Evolutionary conservation across 2,113 vertebrate genomes (phyloP), one percentile per base, ranked within the genome.

Genomic region (Trinectes maculatus): DNA sequence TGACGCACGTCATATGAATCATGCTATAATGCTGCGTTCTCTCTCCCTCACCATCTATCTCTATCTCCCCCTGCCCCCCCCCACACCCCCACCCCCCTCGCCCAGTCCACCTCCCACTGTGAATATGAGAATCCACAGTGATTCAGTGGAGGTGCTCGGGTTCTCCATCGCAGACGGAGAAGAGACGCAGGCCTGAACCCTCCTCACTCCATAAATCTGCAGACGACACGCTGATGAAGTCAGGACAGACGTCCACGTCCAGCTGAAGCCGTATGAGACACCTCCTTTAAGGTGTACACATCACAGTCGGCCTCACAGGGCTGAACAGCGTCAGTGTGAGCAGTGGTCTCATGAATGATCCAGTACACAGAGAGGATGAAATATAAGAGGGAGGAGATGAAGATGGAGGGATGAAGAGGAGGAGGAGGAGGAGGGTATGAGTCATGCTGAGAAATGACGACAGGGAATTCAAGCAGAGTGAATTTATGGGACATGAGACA

Each of bases 401-500:
- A 64, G 49, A 80, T 66, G 64, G 36, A 64, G 49, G 59, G 70
- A 85, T 46, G 44, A 61, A n/a, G 52, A 47, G 11, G 10, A 19
- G 24, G 37, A 49, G 39, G 2, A 8, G 59, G 40, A 29, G 39
- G 73, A 71, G 56, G 6, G 39, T 84, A 42, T 87, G 86, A 88
- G 77, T 86, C 86, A 85, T 60, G 25, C 79, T 52, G 70, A 68
- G 53, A 73, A 67, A 76, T 60, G 76, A 83, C 54, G 80, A 83
- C 63, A 66, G 73, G 68, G 57, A 78, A 80, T 48, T 77, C 59
- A 82, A 61, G 79, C 81, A 72, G 72, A 60, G 75, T 66, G 60
- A 70, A 84, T 84, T 73, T 80, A 82, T 80, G 81, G 63, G 70
- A 57, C 78, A 75, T 67, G 60, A n/a, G n/a, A n/a, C n/a, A n/a